Base-by-base conservation (phyloP, 2,113 vertebrate genomes). In the Anoura caudifer region DNA sequence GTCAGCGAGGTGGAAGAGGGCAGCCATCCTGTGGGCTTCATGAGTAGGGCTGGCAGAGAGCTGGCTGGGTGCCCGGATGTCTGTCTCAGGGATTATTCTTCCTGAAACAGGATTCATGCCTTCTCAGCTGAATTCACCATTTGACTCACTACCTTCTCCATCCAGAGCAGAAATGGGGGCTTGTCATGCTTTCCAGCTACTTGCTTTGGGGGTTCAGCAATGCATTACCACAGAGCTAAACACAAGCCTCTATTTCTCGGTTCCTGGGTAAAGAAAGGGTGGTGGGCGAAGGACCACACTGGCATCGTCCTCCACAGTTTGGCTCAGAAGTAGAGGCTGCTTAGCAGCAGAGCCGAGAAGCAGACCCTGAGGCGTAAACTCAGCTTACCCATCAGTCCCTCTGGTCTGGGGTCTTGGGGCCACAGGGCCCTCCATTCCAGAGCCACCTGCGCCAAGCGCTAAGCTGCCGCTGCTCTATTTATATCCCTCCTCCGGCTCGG, bases 391-490 rank as follows among this genome's bases (percentile, higher is more conserved):
- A 0, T 87, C 73, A 50, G 61, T 54, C 33, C 26, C 33, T 67
- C n/a, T 1, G 33, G 79, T 41, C 70, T 0, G 0, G 1, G 56
- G 38, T 72, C 93, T 47, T 52, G 56, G 4, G 65, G 75, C 90
- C 75, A 10, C 81, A 61, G 86, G 72, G 36, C 56, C 67, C 87
- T 70, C 52, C 5, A 0, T 82, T 77, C 65, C 2, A 28, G 20
- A 91, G 83, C 90, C 90, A 77, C 79, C 77, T 89, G 90, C 70
- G 82, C 50, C 7, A 73, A 92, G 73, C 52, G 5, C 47, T 43
- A 28, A 33, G 81, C 90, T 87, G 56, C 73, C 1, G 2, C 1
- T 9, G 88, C 89, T 95, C 93, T 96, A 77, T 95, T 97, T 96
- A 95, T 96, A 93, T 33, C 90, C 86, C 9, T 3, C 59, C 83